Evolutionary conservation across 2,113 vertebrate species (phyloP).

Genomic region (Hyperopisus bebe): DNA sequence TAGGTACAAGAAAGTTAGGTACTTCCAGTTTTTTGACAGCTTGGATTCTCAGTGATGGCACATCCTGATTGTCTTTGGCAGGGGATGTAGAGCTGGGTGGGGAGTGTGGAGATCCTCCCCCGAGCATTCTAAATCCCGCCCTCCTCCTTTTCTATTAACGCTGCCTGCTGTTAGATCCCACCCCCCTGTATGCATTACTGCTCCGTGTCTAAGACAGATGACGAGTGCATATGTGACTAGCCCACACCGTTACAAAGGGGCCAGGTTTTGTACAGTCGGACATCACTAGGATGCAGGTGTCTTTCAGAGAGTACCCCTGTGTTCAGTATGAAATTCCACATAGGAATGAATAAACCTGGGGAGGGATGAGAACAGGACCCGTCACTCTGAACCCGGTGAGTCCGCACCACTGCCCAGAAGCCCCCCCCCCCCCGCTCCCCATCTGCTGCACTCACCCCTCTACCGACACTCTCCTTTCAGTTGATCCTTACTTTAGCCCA

Average conservation of each 20-base stretch:
- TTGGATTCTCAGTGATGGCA: background rate
- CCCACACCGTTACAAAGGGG: background rate
- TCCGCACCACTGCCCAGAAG: conserved; percentile 51
- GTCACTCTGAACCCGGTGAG: conserved; percentile 54
- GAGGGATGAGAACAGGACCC: conserved; percentile 51
- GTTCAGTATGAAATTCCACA: conserved; percentile 1
- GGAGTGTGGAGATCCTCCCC: background rate
- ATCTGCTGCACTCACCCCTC: conserved; percentile 57
- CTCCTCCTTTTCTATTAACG: background rate
- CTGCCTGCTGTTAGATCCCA: background rate
- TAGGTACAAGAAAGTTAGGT: background rate
- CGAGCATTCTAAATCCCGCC: background rate
- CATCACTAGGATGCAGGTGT: background rate
- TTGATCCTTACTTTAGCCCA: conserved; percentile 51
- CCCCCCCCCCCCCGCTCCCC: conserved; percentile 41
- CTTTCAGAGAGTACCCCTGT: background rate
- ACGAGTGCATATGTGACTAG: background rate
- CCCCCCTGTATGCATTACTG: background rate
- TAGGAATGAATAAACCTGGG: background rate
- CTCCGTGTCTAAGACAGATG: background rate
- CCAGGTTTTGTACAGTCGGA: background rate
- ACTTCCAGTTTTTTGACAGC: background rate
- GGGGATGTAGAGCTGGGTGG: background rate
- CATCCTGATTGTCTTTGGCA: background rate
- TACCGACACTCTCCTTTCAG: conserved; percentile 36